A percentile compares a stretch with the other conserved stretches of the same genome.
These are phyloP conservation scores for Ophiodon elongatus DNA, from an alignment of 2,113 vertebrate genomes.

Conservation along the genomic window DNA sequence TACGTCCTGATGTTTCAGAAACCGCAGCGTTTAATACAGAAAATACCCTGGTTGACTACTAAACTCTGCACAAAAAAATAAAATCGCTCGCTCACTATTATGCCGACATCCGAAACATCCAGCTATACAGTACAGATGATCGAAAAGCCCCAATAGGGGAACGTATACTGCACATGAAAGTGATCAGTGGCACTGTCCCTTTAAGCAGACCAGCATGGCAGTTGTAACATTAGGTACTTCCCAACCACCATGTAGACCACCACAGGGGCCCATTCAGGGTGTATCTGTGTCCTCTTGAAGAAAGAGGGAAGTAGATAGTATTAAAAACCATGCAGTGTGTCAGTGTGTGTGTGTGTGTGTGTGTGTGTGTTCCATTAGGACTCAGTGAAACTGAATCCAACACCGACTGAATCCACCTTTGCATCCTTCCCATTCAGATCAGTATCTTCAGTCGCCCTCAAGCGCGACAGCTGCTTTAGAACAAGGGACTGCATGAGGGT, in stretches of 20 bases:
- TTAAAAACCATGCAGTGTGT: slow-evolving; percentile 29
- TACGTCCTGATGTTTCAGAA: not conserved
- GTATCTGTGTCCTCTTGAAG: slow-evolving; percentile 50
- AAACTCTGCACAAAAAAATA: not conserved
- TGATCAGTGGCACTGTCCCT: slow-evolving; percentile 46
- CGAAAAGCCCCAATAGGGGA: not conserved
- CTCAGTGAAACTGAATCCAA: slow-evolving; percentile 60
- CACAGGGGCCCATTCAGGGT: slow-evolving; percentile 72
- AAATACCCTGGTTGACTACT: not conserved
- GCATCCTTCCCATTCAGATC: slow-evolving; percentile 52
- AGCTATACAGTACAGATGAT: not conserved
- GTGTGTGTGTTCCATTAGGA: slow-evolving; percentile 22
- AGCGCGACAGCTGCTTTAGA: slow-evolving; percentile 15
- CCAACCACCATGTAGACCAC: slow-evolving; percentile 64
- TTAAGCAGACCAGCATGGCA: slow-evolving; percentile 63
- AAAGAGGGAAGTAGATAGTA: slow-evolving; percentile 75
- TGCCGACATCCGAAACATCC: not conserved
- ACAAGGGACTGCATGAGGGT: slow-evolving; percentile 25
- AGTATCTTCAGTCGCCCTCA: slow-evolving; percentile 1
- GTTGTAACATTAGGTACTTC: slow-evolving; percentile 80
- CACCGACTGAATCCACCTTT: slow-evolving; percentile 61
- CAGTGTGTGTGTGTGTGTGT: not conserved
- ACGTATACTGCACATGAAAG: not conserved
- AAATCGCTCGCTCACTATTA: not conserved
- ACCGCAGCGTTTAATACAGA: not conserved